A percentile compares a stretch with the other conserved stretches of the same genome.
phyloP scores from a whole-genome alignment of 2,113 vertebrate genomes.

The Melanerpes formicivorus region DNA sequence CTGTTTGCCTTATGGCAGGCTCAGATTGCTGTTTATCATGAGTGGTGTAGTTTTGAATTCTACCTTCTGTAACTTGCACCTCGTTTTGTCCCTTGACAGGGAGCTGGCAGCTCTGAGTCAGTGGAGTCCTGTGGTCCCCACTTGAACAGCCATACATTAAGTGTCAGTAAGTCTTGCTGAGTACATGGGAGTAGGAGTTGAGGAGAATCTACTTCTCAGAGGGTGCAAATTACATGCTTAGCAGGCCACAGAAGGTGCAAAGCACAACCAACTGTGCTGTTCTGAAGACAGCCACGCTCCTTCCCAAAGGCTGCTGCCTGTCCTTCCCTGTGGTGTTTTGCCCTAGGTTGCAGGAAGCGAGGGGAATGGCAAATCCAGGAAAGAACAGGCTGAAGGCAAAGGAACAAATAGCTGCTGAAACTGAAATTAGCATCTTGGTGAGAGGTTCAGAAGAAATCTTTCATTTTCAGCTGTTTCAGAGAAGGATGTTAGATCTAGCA shows the following conservation, averaged over 20 bases:
- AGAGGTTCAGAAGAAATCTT: constrained; percentile 26
- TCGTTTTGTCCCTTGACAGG: not conserved
- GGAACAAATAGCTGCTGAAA: constrained; percentile 23
- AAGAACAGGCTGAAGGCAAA: not conserved
- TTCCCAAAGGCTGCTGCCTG: not conserved
- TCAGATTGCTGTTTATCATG: not conserved
- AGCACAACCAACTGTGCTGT: not conserved
- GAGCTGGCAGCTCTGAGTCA: not conserved
- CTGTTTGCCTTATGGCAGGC: constrained; percentile 35
- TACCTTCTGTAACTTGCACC: not conserved
- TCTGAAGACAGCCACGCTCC: not conserved
- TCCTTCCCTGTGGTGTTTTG: not conserved
- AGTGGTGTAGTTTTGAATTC: not conserved
- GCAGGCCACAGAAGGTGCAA: not conserved
- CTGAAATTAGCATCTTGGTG: not conserved
- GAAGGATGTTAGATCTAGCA: not conserved
- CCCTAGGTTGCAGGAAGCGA: rapidly evolving
- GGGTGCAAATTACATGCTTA: not conserved
- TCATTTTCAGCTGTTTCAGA: constrained; percentile 4
- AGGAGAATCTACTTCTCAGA: not conserved
- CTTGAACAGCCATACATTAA: not conserved
- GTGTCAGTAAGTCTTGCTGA: not conserved
- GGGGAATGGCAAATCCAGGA: not conserved
- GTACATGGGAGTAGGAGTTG: rapidly evolving
- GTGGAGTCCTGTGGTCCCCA: rapidly evolving